These are phyloP conservation scores for Xestobium rufovillosum DNA, from an alignment of 2,888 invertebrate genomes.

Conservation along the genomic window DNA sequence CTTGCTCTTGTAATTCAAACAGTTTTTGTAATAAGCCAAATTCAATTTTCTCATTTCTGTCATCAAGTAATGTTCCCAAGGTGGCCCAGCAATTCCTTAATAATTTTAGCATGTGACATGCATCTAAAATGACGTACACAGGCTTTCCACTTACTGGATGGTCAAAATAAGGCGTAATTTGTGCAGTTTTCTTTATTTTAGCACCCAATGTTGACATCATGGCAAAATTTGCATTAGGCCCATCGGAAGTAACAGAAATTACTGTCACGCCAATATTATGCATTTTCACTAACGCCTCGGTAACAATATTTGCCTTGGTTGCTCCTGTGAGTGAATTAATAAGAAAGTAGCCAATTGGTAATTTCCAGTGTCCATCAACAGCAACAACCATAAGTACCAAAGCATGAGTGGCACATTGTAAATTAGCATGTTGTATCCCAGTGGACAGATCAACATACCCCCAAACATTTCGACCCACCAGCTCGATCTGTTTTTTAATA, in stretches of 20 bases:
- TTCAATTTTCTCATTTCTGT: too few relatives aligned
- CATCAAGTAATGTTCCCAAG: too few relatives aligned
- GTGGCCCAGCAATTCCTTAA: too few relatives aligned
- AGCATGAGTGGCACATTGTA: conserved; percentile 17
- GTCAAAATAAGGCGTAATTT: too few relatives aligned
- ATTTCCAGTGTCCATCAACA: conserved; percentile 17
- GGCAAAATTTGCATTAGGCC: conserved; percentile 15
- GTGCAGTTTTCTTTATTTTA: too few relatives aligned
- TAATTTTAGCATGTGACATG: too few relatives aligned
- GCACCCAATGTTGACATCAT: conserved; percentile 15
- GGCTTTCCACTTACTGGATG: too few relatives aligned
- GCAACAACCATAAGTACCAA: conserved; percentile 20
- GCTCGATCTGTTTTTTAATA: conserved; percentile 12
- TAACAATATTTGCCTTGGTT: conserved; percentile 17
- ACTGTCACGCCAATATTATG: conserved; percentile 14
- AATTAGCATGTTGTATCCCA: conserved; percentile 8
- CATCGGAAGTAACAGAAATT: conserved; percentile 19
- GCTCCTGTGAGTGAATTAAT: conserved; percentile 16
- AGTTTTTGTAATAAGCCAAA: too few relatives aligned
- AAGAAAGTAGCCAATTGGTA: conserved; percentile 22
- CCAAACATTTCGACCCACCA: conserved; percentile 5
- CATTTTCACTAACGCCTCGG: conserved; percentile 11
- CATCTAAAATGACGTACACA: too few relatives aligned
- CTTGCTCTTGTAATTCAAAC: too few relatives aligned
- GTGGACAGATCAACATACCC: conserved; percentile 16